A percentile compares a stretch with the other conserved stretches of the same genome.
phyloP scores from a whole-genome alignment of 2,888 invertebrate genomes.

The Esperia sulphurella region DNA sequence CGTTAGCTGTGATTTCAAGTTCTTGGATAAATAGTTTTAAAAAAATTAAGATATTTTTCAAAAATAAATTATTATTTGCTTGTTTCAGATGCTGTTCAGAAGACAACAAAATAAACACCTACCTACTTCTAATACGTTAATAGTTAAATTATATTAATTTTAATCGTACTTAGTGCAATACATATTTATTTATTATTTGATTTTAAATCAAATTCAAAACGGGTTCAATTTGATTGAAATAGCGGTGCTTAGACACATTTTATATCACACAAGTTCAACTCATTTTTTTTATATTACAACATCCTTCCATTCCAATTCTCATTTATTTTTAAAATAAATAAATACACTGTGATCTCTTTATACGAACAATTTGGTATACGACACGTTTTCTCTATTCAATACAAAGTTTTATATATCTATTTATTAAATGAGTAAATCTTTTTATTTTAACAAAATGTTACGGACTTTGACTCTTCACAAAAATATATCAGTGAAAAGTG shows the following conservation, averaged over 20 bases:
- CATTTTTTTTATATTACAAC: no score
- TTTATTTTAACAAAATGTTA: neutral
- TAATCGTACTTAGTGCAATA: constrained; percentile 55
- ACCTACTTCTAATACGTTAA: constrained; percentile 11
- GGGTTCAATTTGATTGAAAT: constrained; percentile 35
- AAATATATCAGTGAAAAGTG: no score
- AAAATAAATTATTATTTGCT: constrained; percentile 10
- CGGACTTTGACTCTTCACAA: neutral
- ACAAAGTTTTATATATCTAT: neutral
- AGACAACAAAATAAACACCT: constrained; percentile 19
- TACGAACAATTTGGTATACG: neutral
- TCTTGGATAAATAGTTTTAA: no score
- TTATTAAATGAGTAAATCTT: neutral
- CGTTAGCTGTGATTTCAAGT: no score
- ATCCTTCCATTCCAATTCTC: neutral
- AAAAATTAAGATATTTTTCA: no score
- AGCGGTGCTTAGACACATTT: constrained; percentile 20
- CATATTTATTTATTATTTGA: constrained; percentile 29
- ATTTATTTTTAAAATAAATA: neutral
- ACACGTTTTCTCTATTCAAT: neutral
- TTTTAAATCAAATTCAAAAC: constrained; percentile 32
- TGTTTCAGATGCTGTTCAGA: constrained; percentile 48
- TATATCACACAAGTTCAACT: neutral
- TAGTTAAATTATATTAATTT: constrained; percentile 32
- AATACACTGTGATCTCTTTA: neutral